phyloP scores from a whole-genome alignment of 2,797 vertebrate genomes.

The Valencia hispanica region DNA sequence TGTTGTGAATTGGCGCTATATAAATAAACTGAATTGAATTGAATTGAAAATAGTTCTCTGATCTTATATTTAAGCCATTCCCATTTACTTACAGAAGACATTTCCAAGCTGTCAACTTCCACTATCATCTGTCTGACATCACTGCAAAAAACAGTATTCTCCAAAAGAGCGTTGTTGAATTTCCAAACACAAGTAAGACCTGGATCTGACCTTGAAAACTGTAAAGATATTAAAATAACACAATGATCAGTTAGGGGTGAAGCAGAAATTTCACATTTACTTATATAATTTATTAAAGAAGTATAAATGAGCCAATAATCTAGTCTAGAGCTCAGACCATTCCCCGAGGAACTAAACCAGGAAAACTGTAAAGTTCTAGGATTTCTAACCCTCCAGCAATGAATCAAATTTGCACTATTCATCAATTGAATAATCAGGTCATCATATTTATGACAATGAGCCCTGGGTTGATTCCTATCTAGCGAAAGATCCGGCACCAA shows the following conservation, averaged over 20 bases:
- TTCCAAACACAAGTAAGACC: background rate
- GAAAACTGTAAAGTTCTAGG: background rate
- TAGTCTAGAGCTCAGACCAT: background rate
- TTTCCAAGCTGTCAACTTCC: background rate
- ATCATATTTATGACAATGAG: constrained; percentile 1
- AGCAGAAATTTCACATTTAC: background rate
- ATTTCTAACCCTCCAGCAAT: background rate
- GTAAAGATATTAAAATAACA: no score
- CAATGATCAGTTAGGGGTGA: background rate
- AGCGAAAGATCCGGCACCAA: no score
- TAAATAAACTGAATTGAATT: no score
- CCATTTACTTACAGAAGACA: background rate
- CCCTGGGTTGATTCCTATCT: no score
- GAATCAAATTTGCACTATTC: background rate
- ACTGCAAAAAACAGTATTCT: no score
- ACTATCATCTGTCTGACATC: no score
- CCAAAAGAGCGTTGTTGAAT: background rate
- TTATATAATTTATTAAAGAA: background rate
- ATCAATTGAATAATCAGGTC: background rate
- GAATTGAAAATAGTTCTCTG: background rate
- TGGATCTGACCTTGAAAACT: no score
- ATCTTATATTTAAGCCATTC: background rate
- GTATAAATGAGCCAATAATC: background rate
- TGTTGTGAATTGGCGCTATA: no score
- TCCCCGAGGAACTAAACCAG: background rate